A percentile compares a stretch with the other conserved stretches of the same genome.
Conservation (phyloP, 2,113 vertebrate genomes). For the Gymnorhina tibicen region DNA sequence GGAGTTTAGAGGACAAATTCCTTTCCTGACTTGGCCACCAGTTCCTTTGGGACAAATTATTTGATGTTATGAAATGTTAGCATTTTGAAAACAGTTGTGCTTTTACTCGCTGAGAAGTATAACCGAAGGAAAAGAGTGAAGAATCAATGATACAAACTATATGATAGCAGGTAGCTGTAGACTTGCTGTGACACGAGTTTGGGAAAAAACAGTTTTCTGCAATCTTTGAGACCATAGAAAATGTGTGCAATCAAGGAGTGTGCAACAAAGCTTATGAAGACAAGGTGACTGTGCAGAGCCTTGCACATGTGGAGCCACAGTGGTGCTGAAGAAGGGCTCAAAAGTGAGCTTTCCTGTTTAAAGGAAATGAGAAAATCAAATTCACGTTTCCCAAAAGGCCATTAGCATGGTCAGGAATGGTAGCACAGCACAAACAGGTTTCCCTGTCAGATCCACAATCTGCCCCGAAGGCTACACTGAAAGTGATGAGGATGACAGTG, state of each 20-base stretch:
- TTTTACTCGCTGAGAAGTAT: not conserved
- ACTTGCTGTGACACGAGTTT: not conserved
- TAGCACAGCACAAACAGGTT: not conserved
- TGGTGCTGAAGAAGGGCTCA: not conserved
- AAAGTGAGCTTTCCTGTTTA: not conserved
- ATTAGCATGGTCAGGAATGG: not conserved
- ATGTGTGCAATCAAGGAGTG: accelerated
- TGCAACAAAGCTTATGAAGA: not conserved
- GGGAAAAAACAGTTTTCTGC: not conserved
- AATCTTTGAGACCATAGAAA: not conserved
- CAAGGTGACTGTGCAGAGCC: not conserved
- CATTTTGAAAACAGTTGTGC: not conserved
- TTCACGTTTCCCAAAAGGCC: not conserved
- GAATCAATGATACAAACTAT: not conserved
- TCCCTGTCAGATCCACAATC: not conserved
- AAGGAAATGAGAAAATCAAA: not conserved
- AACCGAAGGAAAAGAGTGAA: not conserved
- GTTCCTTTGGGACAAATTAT: not conserved
- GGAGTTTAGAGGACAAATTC: not conserved
- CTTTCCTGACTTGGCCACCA: not conserved
- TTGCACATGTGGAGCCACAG: not conserved
- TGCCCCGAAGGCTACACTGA: accelerated
- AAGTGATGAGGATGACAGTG: accelerated
- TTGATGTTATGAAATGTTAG: accelerated
- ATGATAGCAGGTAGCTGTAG: not conserved